A percentile compares a stretch with the other conserved stretches of the same genome.
These are phyloP conservation scores for Ganaspis sp. DNA, from an alignment of 1,140 invertebrate genomes.

Conservation along the genomic window DNA sequence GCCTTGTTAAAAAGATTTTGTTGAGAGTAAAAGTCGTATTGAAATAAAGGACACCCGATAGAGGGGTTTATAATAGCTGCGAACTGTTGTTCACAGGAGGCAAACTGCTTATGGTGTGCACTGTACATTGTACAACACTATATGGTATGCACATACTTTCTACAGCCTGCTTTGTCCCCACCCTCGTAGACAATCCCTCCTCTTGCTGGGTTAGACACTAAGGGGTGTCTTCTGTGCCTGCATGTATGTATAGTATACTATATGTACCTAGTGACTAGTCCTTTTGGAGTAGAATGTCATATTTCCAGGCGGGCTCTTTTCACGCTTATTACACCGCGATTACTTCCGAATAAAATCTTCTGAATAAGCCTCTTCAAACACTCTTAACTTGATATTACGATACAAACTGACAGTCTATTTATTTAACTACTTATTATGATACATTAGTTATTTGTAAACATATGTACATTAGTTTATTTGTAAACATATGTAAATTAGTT, in stretches of 20 bases:
- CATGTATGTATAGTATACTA: neutral
- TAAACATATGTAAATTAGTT: too few species aligned
- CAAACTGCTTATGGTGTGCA: slow-evolving; percentile 22
- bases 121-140: slow-evolving; percentile 8
- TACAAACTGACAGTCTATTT: neutral
- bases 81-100: slow-evolving; percentile 29
- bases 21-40: neutral
- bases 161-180: slow-evolving; percentile 27
- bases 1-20: too few species aligned
- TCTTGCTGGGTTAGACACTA: slow-evolving; percentile 3
- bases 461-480: too few species aligned
- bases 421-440: slow-evolving; percentile 21
- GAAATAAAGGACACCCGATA: slow-evolving; percentile 41
- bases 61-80: slow-evolving; percentile 33
- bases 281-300: slow-evolving; percentile 19
- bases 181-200: slow-evolving; percentile 8
- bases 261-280: slow-evolving; percentile 18
- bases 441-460: too few species aligned
- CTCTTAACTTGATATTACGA: neutral
- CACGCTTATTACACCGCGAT: slow-evolving; percentile 28
- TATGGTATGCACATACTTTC: slow-evolving; percentile 25
- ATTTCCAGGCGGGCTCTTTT: slow-evolving; percentile 29
- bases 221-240: neutral
- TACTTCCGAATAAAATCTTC: slow-evolving; percentile 24
- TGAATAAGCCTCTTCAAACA: slow-evolving; percentile 9